Conservation (phyloP, 2,113 vertebrate species). For the Picathartes gymnocephalus region DNA sequence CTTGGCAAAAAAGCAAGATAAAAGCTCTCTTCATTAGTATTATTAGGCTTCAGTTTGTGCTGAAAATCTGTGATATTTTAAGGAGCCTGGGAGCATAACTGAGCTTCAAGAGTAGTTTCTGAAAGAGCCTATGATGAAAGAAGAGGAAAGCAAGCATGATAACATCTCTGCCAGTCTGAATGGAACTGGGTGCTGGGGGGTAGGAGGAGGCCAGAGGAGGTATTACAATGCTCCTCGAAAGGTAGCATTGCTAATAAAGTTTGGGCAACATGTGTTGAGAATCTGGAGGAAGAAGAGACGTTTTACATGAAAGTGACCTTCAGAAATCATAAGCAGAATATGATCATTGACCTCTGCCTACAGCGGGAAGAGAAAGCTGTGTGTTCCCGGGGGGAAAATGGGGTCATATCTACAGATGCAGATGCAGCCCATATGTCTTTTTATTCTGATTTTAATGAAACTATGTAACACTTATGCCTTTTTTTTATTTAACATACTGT, state of each 20-base stretch:
- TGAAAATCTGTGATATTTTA: slow-evolving; percentile 46
- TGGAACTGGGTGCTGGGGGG: background rate
- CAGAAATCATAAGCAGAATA: background rate
- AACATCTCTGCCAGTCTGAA: background rate
- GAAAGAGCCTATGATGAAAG: background rate
- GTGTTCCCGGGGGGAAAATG: background rate
- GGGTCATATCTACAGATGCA: background rate
- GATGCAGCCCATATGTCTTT: slow-evolving; percentile 14
- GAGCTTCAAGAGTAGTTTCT: background rate
- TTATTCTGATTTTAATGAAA: background rate
- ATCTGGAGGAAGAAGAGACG: background rate
- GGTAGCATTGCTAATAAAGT: background rate
- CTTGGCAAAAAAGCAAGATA: slow-evolving; percentile 32
- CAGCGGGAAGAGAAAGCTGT: background rate
- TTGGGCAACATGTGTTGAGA: background rate
- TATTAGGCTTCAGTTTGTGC: slow-evolving; percentile 17
- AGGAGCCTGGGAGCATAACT: background rate
- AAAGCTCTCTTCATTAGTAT: slow-evolving; percentile 19
- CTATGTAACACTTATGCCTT: background rate
- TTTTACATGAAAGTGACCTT: background rate
- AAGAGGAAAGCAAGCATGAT: background rate
- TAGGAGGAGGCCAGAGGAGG: background rate
- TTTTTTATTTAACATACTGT: background rate
- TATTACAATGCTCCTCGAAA: background rate
- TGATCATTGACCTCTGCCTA: background rate